These are phyloP conservation scores for Chrosomus eos DNA, from an alignment of 2,797 vertebrate genomes.

Conservation along the genomic window DNA sequence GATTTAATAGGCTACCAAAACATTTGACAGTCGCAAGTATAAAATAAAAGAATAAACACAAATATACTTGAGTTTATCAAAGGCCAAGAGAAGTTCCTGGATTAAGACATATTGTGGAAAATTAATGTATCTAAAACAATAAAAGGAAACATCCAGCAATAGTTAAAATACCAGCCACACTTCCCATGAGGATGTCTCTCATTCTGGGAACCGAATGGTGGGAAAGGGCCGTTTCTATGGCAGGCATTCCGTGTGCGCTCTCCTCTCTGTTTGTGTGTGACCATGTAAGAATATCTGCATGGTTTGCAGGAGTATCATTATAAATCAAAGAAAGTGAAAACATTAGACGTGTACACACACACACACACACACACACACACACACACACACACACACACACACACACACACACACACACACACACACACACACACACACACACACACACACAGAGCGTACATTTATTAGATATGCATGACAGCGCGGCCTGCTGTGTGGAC, in stretches of 20 bases:
- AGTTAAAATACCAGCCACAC: conserved; percentile 35
- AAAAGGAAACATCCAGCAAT: conserved; percentile 50
- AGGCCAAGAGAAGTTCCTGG: conserved; percentile 13
- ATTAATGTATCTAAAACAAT: conserved; percentile 46
- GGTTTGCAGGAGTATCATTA: conserved; percentile 44
- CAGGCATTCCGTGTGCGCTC: conserved; percentile 38
- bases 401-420: conserved; percentile 52
- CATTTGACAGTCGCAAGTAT: not conserved
- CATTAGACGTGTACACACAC: conserved; percentile 30
- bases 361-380: conserved; percentile 56
- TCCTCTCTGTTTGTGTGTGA: conserved; percentile 39
- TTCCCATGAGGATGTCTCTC: conserved; percentile 49
- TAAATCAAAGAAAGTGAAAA: conserved; percentile 52
- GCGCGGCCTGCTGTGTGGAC: not conserved
- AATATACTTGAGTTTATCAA: conserved; percentile 39
- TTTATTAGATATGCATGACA: conserved; percentile 32
- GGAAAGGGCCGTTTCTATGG: conserved; percentile 48
- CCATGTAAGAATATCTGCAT: conserved; percentile 38
- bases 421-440: conserved; percentile 47
- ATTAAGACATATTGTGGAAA: conserved; percentile 26
- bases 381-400: conserved; percentile 41
- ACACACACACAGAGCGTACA: conserved; percentile 33
- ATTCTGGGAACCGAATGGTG: conserved; percentile 54
- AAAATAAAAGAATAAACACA: conserved; percentile 13
- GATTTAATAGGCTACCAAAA: not conserved